A percentile compares a stretch with the other conserved stretches of the same genome.
phyloP scores from a whole-genome alignment of 1,140 invertebrate genomes.

The Eueides isabella region DNA sequence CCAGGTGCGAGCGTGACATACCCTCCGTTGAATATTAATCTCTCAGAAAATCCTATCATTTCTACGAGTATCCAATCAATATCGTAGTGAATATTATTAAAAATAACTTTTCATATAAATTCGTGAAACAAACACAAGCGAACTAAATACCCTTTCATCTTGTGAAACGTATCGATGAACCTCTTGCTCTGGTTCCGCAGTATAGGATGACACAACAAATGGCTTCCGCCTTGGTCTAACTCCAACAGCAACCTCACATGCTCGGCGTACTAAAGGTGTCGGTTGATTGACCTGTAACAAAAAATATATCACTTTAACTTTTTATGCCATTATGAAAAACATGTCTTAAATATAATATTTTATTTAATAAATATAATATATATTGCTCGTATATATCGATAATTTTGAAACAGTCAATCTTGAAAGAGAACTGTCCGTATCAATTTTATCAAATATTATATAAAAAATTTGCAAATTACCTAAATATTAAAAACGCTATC shows the following conservation, averaged over 20 bases:
- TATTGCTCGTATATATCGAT: no score
- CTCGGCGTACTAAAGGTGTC: slow-evolving; percentile 63
- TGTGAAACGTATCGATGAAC: slow-evolving; percentile 55
- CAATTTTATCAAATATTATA: neutral
- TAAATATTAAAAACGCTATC: neutral
- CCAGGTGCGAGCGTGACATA: slow-evolving; percentile 68
- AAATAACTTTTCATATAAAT: neutral
- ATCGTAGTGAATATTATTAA: neutral
- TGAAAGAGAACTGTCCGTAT: neutral
- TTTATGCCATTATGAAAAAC: neutral
- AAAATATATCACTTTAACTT: neutral
- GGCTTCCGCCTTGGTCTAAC: slow-evolving; percentile 54
- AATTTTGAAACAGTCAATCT: no score
- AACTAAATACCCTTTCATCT: slow-evolving; percentile 68
- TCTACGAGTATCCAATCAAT: slow-evolving; percentile 16
- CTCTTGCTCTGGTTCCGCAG: slow-evolving; percentile 50
- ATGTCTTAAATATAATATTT: neutral
- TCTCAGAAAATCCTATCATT: slow-evolving; percentile 52
- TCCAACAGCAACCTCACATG: slow-evolving; percentile 70
- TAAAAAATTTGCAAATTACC: slow-evolving; percentile 1
- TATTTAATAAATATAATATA: no score
- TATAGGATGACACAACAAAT: slow-evolving; percentile 52
- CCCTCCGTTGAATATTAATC: slow-evolving; percentile 67
- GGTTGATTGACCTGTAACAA: slow-evolving; percentile 71
- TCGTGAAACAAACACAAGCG: no score